Evolutionary conservation across 2,888 invertebrate genomes (phyloP).

Genomic region (Acanthopleura granulata): DNA sequence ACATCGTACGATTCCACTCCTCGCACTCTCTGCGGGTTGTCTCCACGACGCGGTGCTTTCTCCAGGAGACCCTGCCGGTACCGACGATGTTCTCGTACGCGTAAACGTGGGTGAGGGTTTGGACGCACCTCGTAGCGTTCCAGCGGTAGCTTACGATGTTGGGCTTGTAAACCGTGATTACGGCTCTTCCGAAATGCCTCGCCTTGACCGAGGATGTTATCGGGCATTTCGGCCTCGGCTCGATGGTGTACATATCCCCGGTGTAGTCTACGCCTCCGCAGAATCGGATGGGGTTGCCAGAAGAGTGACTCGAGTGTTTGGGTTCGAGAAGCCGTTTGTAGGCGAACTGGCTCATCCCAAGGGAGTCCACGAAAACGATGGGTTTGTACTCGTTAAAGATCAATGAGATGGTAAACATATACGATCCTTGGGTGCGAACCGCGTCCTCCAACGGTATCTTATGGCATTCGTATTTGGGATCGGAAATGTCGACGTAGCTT

Average conservation of each 20-base stretch:
- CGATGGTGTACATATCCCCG: background rate
- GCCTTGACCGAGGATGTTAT: background rate
- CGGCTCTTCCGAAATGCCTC: background rate
- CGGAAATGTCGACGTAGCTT: background rate
- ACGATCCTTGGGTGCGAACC: background rate
- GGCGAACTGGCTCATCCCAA: background rate
- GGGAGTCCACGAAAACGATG: background rate
- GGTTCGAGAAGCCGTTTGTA: background rate
- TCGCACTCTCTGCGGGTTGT: background rate
- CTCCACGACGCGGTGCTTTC: background rate
- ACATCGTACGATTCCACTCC: background rate
- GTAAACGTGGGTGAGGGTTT: background rate
- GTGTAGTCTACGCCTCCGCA: conserved; percentile 1
- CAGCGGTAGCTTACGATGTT: background rate
- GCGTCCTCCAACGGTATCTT: background rate
- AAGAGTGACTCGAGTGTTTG: background rate
- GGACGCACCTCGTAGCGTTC: background rate
- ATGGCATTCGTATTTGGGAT: background rate
- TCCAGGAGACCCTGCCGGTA: background rate
- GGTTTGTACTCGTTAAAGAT: background rate
- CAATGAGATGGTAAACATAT: background rate
- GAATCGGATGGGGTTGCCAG: background rate
- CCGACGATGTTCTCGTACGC: background rate
- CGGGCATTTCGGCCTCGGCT: background rate
- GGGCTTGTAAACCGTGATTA: background rate